Base-by-base conservation (phyloP, 2,797 vertebrate species). In the Macropodus opercularis region DNA sequence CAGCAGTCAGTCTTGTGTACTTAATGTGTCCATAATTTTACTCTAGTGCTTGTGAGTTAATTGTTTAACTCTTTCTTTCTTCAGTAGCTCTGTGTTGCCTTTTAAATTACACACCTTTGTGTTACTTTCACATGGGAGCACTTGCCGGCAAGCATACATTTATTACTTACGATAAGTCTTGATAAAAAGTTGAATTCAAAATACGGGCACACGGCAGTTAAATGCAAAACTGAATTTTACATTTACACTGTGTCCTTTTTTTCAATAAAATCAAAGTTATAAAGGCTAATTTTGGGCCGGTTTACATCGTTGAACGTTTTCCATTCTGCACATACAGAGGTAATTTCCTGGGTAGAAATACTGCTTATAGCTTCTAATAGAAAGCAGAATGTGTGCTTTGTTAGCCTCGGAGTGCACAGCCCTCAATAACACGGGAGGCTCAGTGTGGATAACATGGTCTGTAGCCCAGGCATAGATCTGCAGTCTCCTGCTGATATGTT, bases 401-500 rank as follows among this genome's bases (percentile, higher is more conserved):
- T 81, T 66, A 52, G 72, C 63, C 58, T 76, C 46, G 50, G 60
- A 73, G 75, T 66, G 53, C 63, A 58, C 53, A 55, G 50, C 32
- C 47, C 35, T 36, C 58, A 68, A 53, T 57, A 66, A 82, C 73
- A 80, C 77, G 74, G 71, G 48, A 50, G 64, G 35, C 61, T 77
- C 24, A 65, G 72, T 80, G 71, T 76, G 78, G 64, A 84, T 79
- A 85, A 59, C 73, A 47, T 35, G 60, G 57, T 77, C 71, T 78
- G 77, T 69, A 79, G 77, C 68, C 58, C 4, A 56, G 65, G 78
- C 69, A 65, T 79, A 82, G 83, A 83, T 83, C 79, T 80, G 70
- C 81, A 79, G 71, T 54, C 82, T 85, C 80, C 81, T 67, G 79
- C 85, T 88, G 83, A 83, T 87, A 64, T 69, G 63, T 81, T 88